Base-by-base conservation (phyloP, 2,888 invertebrate species). In the Glaucopsyche alexis region DNA sequence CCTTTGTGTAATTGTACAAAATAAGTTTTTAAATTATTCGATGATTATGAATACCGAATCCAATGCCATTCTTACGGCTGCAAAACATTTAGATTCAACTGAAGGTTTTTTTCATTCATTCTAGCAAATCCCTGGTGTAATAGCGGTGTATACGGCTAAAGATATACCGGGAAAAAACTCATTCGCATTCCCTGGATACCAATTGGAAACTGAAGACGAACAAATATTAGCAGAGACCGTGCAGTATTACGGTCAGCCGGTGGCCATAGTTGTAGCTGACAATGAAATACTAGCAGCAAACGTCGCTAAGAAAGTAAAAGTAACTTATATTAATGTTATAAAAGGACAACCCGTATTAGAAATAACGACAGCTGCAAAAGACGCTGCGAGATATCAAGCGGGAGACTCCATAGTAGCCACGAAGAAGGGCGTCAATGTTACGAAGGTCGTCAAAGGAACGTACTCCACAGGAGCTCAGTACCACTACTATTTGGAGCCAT, bases 401-500 rank as follows among this genome's bases (percentile, higher is more conserved):
- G 84, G 85, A 2, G 81, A 82, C 0, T 78, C 78, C 5, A 86
- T 90, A 13, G 78, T 81, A 14, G 88, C 90, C 0, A 84, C 78
- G 73, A 82, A 82, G 0, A 86, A 77, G 81, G 93, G 93, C 0
- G 77, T 73, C n/a, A 79, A 91, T 78, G 83, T 89, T 0, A 83
- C 74, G 71, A 88, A 87, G 77, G 87, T 93, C 0, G 85, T 95
- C 14, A 94, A 93, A 76, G 96, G 80, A 7, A 87, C 88, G 1
- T 92, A 94, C 76, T 91, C 94, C 75, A 85, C 94, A 74, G 95
- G 94, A 14, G 85, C 93, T 0, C 97, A 97, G 81, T 96, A 96
- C 82, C 97, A 97, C 84, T 96, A 95, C 79, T 95, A 95, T 64
- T 93, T 97, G 94, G 97, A 97, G 82, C 94, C 96, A 0, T 94